Conservation (phyloP, 1,140 invertebrate species). For the Drosophila subpulchrella region DNA sequence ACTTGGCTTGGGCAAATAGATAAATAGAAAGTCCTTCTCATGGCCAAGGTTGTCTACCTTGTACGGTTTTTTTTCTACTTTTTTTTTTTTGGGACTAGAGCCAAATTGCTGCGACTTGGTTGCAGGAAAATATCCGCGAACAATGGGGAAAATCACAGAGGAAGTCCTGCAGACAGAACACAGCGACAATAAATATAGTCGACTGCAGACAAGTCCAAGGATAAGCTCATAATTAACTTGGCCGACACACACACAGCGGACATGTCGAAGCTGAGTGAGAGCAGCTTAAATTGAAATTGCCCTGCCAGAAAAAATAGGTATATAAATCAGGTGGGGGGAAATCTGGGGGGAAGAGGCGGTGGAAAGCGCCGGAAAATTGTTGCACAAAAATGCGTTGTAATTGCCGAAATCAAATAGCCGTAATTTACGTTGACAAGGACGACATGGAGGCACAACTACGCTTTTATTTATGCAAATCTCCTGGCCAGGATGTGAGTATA, state of each 20-base stretch:
- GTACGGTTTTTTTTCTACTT: neutral
- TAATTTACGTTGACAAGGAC: conserved; percentile 75
- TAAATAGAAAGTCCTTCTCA: conserved; percentile 40
- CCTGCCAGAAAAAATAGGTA: conserved; percentile 5
- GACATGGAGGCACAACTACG: conserved; percentile 46
- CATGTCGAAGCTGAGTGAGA: conserved; percentile 57
- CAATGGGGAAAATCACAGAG: conserved; percentile 39
- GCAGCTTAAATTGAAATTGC: conserved; percentile 72
- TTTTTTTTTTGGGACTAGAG: conserved; percentile 16
- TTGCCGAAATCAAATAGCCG: conserved; percentile 79
- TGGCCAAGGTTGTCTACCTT: conserved; percentile 58
- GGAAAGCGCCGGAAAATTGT: conserved; percentile 48
- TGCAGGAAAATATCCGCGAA: conserved; percentile 40
- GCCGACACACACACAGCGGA: conserved; percentile 18
- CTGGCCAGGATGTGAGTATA: conserved; percentile 22
- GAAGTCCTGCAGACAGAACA: conserved; percentile 33
- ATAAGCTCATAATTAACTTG: conserved; percentile 73
- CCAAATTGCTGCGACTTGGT: conserved; percentile 45
- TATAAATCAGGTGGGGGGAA: conserved; percentile 7
- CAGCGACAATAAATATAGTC: conserved; percentile 44
- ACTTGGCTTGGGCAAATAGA: conserved; percentile 22
- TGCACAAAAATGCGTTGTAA: conserved; percentile 82
- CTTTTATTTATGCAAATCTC: conserved; percentile 79
- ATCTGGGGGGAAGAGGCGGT: neutral
- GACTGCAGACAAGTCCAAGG: conserved; percentile 75